Percentiles rank a stretch among this genome's conserved stretches.
phyloP scores from a whole-genome alignment of 2,797 vertebrate genomes.

The Huso huso region DNA sequence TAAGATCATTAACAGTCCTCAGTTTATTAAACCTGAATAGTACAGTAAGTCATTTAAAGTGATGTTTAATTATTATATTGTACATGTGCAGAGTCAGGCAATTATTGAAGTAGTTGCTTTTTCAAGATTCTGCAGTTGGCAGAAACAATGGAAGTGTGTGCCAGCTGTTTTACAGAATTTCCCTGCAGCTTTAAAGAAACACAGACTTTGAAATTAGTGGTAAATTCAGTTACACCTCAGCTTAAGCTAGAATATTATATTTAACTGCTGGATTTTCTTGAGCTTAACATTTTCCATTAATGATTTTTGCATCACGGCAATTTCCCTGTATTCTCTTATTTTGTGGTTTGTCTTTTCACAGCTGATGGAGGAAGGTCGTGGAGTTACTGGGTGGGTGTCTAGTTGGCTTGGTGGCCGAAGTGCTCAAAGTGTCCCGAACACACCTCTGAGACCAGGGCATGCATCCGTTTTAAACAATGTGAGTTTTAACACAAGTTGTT shows the following conservation, averaged over 20 bases:
- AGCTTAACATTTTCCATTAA: conserved; percentile 42
- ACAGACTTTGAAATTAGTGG: conserved; percentile 36
- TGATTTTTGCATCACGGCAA: conserved; percentile 8
- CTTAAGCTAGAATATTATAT: conserved; percentile 28
- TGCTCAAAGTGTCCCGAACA: conserved; percentile 82
- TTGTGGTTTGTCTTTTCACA: conserved; percentile 26
- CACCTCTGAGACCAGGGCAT: conserved; percentile 74
- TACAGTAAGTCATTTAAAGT: background rate
- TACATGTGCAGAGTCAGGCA: background rate
- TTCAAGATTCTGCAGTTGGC: conserved; percentile 24
- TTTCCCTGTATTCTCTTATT: too few species aligned
- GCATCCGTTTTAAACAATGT: conserved; percentile 70
- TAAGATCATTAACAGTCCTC: background rate
- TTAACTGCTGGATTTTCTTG: conserved; percentile 26
- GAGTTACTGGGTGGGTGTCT: conserved; percentile 80
- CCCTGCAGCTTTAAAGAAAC: conserved; percentile 50
- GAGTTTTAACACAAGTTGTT: conserved; percentile 34
- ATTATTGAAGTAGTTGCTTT: background rate
- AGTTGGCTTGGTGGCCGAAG: conserved; percentile 78
- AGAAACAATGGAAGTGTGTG: conserved; percentile 23
- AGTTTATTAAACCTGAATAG: background rate
- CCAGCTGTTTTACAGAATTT: conserved; percentile 45
- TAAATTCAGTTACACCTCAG: conserved; percentile 36
- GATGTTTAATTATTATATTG: background rate
- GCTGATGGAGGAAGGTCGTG: conserved; percentile 73